Base-by-base conservation (phyloP, 2,113 vertebrate genomes). In the Gymnarchus niloticus region DNA sequence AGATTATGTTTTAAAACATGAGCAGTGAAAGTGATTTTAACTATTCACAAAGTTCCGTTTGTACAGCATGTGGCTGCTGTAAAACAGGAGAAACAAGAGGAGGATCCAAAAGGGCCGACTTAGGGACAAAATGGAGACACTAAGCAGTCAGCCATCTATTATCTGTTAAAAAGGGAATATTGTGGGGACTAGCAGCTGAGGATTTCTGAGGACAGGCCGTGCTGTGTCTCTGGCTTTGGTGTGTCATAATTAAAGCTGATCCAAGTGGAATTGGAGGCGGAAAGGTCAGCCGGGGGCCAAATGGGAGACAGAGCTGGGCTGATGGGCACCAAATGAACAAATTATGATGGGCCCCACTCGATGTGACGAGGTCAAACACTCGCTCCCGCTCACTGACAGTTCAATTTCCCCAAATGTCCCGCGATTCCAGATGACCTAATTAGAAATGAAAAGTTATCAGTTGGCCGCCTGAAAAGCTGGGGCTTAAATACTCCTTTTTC, bases 241-340 rank as follows among this genome's bases (percentile, higher is more conserved):
- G 96, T 96, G 95, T 97, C 96, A 96, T 97, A 96, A 96, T 97
- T 97, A 97, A 97, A 96, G 95, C 95, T 96, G 96, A 96, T 96
- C 95, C 95, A 95, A 96, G 96, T 94, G 95, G 95, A 96, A 96
- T 96, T 97, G 96, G 95, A 96, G 96, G 96, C 76, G 23, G 95
- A 96, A 96, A 96, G 96, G 96, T 97, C 95, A 96, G 95, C 88
- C 76, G 96, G 95, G 95, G 95, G 95, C 94, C 91, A 93, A 95
- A 95, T 95, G 95, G 95, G 95, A 96, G 96, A 96, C 95, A 95
- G 96, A 95, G 95, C 95, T 95, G 93, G 95, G 94, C 96, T 97
- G 96, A 97, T 97, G 95, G 96, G 96, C 95, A 97, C 96, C 96
- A 97, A 97, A 97, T 97, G 96, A 97, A 97, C 96, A 97, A 97